Percentiles rank a stretch among this genome's conserved stretches.
Evolutionary conservation across 2,888 invertebrate species (phyloP).

Genomic region (Oxystoma pomonae): DNA sequence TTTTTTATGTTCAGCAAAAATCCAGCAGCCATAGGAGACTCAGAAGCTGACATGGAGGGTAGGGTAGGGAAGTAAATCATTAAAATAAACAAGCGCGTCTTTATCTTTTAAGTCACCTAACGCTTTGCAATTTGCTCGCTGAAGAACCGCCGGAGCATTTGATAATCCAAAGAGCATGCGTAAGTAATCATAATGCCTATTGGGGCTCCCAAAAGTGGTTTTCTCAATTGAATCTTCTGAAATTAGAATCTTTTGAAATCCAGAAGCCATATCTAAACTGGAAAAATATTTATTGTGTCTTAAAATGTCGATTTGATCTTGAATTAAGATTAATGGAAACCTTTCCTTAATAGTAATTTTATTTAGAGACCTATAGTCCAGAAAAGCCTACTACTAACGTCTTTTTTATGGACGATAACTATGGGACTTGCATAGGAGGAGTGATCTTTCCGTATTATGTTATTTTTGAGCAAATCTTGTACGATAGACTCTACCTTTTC

Average conservation of each 20-base stretch:
- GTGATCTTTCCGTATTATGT: too few species aligned
- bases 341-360: conserved; percentile 20
- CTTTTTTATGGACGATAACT: conserved; percentile 20
- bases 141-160: conserved; percentile 36
- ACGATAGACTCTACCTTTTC: conserved; percentile 18
- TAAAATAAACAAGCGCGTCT: conserved; percentile 7
- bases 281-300: conserved; percentile 26
- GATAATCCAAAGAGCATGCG: conserved; percentile 35
- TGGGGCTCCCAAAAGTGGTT: conserved; percentile 36
- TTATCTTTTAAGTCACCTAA: conserved; percentile 14
- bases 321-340: conserved; percentile 19
- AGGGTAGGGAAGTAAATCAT: conserved; percentile 11
- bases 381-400: conserved; percentile 18
- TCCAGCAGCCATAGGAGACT: conserved; percentile 2
- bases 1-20: conserved; percentile 9
- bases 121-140: conserved; percentile 30
- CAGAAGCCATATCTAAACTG: conserved; percentile 30
- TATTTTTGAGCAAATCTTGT: conserved; percentile 18
- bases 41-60: conserved; percentile 3
- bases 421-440: conserved; percentile 25
- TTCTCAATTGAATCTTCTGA: conserved; percentile 27
- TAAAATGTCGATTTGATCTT: conserved; percentile 24
- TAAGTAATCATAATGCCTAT: conserved; percentile 33
- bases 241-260: conserved; percentile 35
- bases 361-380: conserved; percentile 23